Base-by-base conservation (phyloP, 2,113 vertebrate genomes). In the Chitala chitala region DNA sequence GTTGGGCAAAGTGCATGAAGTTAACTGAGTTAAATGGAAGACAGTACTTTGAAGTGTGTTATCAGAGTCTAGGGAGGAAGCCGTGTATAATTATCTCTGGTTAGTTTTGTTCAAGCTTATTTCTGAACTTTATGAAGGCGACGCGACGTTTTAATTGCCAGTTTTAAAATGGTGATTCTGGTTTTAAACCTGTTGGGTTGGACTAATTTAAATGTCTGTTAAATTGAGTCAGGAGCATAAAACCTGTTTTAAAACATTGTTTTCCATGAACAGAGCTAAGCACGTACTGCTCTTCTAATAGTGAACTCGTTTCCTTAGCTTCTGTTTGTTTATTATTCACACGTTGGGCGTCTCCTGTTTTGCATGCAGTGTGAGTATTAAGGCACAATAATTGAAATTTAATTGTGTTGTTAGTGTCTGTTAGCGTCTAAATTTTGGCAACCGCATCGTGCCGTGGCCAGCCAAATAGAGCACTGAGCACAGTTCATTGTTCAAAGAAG, bases 121-220 rank as follows among this genome's bases (percentile, higher is more conserved):
- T 80, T 77, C 71, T 76, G 59, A 56, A 55, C 76, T 71, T 80
- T 81, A 24, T n/a, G n/a, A 73, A 79, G 77, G 75, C 48, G 74
- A 79, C 75, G 75, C 81, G 81, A 82, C 65, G 79, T 71, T 70
- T 80, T 89, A 89, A 88, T 91, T 87, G 80, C 82, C 75, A 84
- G 88, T 91, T 82, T 88, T 89, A 85, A 80, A 86, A 81, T 82
- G 81, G 80, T 87, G 20, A 59, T 29, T 24, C 24, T 54, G 46
- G 76, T 82, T 79, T 83, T 61, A 38, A 61, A n/a, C n/a, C 58
- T 6, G 51, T 36, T 63, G 17, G 59, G 20, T 13, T 2, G 33
- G 10, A 36, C 75, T 75, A 82, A 78, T 77, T 77, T 75, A 78
- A 80, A 69, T 54, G 59, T 72, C 71, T 78, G 77, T 58, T 78